Evolutionary conservation across 1,140 invertebrate genomes (phyloP).

Genomic region (Drosophila arawakana): DNA sequence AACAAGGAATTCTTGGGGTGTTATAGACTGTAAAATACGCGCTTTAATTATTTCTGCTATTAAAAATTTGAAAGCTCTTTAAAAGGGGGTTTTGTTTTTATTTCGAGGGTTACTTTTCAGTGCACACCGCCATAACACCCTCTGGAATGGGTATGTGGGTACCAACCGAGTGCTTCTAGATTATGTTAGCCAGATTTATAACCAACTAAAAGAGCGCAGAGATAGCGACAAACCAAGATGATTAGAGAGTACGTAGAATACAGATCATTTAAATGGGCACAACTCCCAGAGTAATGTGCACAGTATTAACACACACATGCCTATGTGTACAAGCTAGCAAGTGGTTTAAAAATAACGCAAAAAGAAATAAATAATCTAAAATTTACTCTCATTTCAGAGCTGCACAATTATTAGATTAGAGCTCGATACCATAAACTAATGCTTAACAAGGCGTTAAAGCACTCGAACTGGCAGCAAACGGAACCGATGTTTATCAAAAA

Average conservation of each 20-base stretch:
- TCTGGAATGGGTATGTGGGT: not conserved
- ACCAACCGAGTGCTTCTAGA: not conserved
- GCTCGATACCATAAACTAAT: slow-evolving; percentile 4
- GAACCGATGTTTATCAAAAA: slow-evolving; percentile 41
- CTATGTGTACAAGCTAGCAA: not conserved
- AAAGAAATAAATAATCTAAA: slow-evolving; percentile 1
- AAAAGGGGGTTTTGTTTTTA: too few species aligned
- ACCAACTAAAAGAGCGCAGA: slow-evolving; percentile 2
- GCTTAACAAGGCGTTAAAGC: slow-evolving; percentile 17
- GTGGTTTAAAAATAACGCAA: not conserved
- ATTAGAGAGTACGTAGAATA: slow-evolving; percentile 1
- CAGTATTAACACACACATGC: slow-evolving; percentile 3
- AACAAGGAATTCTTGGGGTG: too few species aligned
- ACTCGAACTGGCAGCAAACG: not conserved
- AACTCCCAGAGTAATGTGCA: not conserved
- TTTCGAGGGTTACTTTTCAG: too few species aligned
- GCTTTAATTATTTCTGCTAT: too few species aligned
- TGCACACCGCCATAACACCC: too few species aligned
- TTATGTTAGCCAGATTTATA: not conserved
- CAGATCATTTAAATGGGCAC: slow-evolving; percentile 10
- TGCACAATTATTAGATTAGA: too few species aligned
- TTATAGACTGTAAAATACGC: too few species aligned
- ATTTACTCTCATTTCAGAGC: not conserved
- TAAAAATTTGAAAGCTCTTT: too few species aligned
- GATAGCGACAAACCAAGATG: not conserved